phyloP scores from a whole-genome alignment of 2,888 invertebrate genomes.

The Zeuzera pyrina region DNA sequence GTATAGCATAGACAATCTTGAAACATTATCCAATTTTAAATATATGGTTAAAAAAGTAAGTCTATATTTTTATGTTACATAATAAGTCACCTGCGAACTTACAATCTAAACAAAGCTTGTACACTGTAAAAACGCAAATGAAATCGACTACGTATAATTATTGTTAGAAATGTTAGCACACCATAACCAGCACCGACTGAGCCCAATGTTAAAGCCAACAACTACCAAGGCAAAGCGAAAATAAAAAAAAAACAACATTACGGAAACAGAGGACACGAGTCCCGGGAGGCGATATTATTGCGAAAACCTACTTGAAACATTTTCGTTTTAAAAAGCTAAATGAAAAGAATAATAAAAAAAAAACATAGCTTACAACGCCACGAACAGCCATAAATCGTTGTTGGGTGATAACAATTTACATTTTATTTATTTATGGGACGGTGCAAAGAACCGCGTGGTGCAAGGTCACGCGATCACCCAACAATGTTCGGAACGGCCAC shows the following conservation, averaged over 20 bases:
- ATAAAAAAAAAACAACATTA: conserved; percentile 63
- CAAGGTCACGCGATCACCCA: conserved; percentile 58
- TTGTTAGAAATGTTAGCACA: conserved; percentile 70
- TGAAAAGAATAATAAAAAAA: conserved; percentile 49
- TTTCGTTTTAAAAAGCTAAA: conserved; percentile 38
- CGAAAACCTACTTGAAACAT: conserved; percentile 32
- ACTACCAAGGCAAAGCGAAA: conserved; percentile 69
- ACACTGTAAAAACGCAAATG: conserved; percentile 53
- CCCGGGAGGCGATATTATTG: conserved; percentile 57
- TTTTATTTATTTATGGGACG: conserved; percentile 14
- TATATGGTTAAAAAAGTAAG: too few relatives aligned
- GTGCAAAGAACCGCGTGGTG: conserved; percentile 46
- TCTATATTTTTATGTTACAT: too few relatives aligned
- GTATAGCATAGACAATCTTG: too few relatives aligned
- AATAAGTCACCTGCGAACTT: conserved; percentile 32
- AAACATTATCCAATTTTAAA: too few relatives aligned
- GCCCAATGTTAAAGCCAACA: conserved; percentile 65
- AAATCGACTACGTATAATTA: conserved; percentile 42
- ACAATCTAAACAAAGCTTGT: conserved; percentile 35
- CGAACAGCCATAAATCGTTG: conserved; percentile 56
- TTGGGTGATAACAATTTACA: conserved; percentile 50
- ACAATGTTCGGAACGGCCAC: conserved; percentile 42
- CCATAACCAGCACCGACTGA: conserved; percentile 58
- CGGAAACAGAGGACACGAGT: conserved; percentile 67
- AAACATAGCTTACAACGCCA: conserved; percentile 68